These are phyloP conservation scores for Alethe diademata DNA, from an alignment of 2,113 vertebrate genomes.

Conservation along the genomic window DNA sequence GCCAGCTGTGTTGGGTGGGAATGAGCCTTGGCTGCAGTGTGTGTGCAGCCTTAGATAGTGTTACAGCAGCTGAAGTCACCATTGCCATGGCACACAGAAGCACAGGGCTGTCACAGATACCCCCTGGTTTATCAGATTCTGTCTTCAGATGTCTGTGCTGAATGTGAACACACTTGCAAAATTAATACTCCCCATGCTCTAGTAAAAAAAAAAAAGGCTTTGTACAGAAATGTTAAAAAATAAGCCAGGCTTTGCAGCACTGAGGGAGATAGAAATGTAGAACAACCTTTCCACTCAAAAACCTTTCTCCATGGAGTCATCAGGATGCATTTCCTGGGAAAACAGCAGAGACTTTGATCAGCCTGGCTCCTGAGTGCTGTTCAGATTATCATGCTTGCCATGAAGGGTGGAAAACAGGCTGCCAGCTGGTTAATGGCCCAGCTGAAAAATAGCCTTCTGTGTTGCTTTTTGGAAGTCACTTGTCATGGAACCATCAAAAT, in stretches of 20 bases:
- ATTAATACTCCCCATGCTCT: not conserved
- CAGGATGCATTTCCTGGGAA: not conserved
- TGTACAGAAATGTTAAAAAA: not conserved
- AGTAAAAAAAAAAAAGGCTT: not conserved
- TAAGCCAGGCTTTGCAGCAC: not conserved
- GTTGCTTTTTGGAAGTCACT: conserved; percentile 6
- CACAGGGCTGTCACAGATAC: not conserved
- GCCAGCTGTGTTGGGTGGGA: not conserved
- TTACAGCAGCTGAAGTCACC: not conserved
- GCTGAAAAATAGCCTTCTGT: conserved; percentile 6
- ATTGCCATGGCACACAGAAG: not conserved
- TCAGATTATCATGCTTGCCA: not conserved
- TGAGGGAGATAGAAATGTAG: not conserved
- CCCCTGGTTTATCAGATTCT: not conserved
- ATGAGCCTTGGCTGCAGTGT: not conserved
- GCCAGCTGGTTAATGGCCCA: conserved; percentile 36
- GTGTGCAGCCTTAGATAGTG: not conserved
- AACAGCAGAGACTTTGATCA: not conserved
- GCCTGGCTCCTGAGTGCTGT: not conserved
- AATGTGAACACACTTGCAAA: not conserved
- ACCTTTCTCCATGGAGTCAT: not conserved
- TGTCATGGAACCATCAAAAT: not conserved
- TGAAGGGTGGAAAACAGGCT: not conserved
- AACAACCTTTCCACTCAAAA: not conserved
- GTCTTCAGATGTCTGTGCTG: not conserved